Conservation (phyloP, 1,140 invertebrate genomes). For the Tetramorium alpestre region DNA sequence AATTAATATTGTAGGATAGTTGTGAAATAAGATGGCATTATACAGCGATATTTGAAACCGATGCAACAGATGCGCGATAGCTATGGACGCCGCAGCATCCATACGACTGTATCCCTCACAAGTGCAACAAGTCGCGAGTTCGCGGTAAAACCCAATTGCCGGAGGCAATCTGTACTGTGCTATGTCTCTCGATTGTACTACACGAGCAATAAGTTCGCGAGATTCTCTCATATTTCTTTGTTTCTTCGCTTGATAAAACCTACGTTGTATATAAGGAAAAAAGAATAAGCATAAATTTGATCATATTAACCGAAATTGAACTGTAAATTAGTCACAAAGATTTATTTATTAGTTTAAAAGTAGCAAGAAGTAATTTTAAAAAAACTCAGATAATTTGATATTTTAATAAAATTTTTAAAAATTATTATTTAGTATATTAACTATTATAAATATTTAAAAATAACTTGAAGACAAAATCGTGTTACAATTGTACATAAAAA, state of each 20-base stretch:
- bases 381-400: background rate
- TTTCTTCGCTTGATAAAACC: background rate
- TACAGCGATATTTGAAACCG: background rate
- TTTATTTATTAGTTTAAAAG: background rate
- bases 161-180: constrained; percentile 13
- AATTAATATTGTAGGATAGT: background rate
- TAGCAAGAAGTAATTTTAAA: background rate
- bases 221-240: background rate
- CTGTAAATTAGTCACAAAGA: background rate
- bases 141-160: constrained; percentile 46
- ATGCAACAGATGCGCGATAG: constrained; percentile 48
- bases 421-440: background rate
- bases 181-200: constrained; percentile 18
- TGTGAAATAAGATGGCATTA: background rate
- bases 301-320: background rate
- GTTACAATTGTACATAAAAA: background rate
- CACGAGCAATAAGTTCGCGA: background rate
- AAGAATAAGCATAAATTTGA: background rate
- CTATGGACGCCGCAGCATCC: constrained; percentile 11
- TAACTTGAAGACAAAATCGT: background rate
- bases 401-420: background rate
- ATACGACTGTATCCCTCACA: constrained; percentile 14
- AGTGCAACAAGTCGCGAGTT: constrained; percentile 72
- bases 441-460: constrained; percentile 7
- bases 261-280: background rate